phyloP scores from a whole-genome alignment of 2,113 vertebrate species.

The Amblyornis subalaris region DNA sequence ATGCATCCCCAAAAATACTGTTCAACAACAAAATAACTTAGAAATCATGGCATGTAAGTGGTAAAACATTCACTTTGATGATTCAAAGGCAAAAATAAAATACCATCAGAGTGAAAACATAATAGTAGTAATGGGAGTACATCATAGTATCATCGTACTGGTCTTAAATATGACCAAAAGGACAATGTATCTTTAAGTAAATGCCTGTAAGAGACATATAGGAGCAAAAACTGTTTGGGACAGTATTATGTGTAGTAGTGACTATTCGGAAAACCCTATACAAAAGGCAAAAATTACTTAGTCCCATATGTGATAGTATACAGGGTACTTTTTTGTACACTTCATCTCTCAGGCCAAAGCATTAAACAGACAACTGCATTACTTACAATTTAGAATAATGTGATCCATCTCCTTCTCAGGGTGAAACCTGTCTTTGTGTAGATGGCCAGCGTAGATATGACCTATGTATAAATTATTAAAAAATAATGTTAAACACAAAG shows the following conservation, averaged over 20 bases:
- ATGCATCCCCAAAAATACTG: neutral
- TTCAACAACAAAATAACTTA: neutral
- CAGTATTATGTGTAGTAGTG: neutral
- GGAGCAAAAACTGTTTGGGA: neutral
- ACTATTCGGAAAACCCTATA: neutral
- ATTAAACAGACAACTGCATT: neutral
- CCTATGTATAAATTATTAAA: neutral
- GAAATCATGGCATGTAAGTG: neutral
- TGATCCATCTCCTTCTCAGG: neutral
- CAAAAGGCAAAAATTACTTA: neutral
- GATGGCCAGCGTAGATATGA: neutral
- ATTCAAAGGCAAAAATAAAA: neutral
- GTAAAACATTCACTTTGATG: neutral
- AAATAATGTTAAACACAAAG: neutral
- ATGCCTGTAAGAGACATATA: neutral
- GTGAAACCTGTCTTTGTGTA: neutral
- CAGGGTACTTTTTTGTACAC: neutral
- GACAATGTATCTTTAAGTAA: neutral
- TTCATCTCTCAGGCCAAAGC: neutral
- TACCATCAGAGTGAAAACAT: neutral
- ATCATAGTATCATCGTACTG: neutral
- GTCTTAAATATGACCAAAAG: neutral
- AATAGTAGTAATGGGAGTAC: neutral
- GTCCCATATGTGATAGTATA: neutral
- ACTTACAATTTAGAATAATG: neutral